These are phyloP conservation scores for Peribatodes rhomboidaria DNA, from an alignment of 2,888 invertebrate genomes.

Conservation along the genomic window DNA sequence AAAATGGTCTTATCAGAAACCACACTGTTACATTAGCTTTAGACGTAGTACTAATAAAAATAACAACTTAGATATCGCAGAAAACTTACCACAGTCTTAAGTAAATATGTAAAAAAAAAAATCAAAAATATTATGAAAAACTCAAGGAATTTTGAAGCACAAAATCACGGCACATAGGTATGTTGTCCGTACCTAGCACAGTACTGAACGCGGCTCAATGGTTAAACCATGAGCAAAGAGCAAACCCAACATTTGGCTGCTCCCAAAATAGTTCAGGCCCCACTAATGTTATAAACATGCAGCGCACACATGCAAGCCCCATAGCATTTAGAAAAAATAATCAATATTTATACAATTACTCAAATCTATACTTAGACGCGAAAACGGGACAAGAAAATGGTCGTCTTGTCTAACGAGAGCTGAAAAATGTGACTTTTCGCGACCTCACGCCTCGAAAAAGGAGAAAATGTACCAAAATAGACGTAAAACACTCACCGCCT, in stretches of 20 bases:
- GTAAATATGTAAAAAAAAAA: neutral
- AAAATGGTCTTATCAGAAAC: conserved; percentile 58
- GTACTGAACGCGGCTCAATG: conserved; percentile 59
- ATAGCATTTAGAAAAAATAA: conserved; percentile 66
- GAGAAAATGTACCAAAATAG: conserved; percentile 73
- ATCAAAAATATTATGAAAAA: conserved; percentile 39
- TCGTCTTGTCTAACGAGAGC: conserved; percentile 65
- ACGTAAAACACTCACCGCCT: conserved; percentile 67
- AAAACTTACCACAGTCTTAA: conserved; percentile 17
- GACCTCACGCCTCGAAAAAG: conserved; percentile 61
- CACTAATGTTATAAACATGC: conserved; percentile 83
- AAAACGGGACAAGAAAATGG: conserved; percentile 64
- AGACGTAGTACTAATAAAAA: conserved; percentile 65
- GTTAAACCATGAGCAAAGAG: conserved; percentile 70
- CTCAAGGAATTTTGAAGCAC: conserved; percentile 35
- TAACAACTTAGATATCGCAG: conserved; percentile 36
- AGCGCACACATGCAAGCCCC: conserved; percentile 68
- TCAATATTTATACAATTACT: conserved; percentile 77
- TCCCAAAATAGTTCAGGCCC: conserved; percentile 85
- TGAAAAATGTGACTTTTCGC: conserved; percentile 81
- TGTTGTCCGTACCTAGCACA: conserved; percentile 48
- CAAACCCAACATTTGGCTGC: conserved; percentile 78
- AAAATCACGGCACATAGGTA: conserved; percentile 35
- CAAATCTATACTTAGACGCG: conserved; percentile 51
- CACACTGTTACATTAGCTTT: conserved; percentile 61